Base-by-base conservation (phyloP, 2,888 invertebrate species). In the Xanthia icteritia region DNA sequence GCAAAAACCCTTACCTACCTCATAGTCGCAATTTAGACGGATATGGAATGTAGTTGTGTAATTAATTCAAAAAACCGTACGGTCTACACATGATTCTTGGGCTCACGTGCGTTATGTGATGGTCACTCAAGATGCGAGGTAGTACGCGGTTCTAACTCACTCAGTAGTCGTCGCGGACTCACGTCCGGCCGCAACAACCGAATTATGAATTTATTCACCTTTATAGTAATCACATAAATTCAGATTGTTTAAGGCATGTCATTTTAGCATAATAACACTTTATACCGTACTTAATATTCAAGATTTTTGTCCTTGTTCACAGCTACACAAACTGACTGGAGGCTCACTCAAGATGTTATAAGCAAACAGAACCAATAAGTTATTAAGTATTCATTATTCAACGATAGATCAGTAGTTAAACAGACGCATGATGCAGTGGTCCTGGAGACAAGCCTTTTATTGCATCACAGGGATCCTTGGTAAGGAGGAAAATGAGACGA, bases 391-490 rank as follows among this genome's bases (percentile, higher is more conserved):
- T 48, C 39, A 82, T 61, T 70, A 66, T 67, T 77, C 36, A 56
- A 71, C 73, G 51, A 45, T 70, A 68, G 58, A 73, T 73, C 61
- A 73, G 73, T 75, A 79, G 20, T 39, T 36, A 78, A 74, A 70
- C 42, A 66, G 42, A 58, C 85, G 92, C 84, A 93, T 91, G 92
- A 91, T 91, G 86, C 92, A 90, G 83, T 90, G 89, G 76, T 91
- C 91, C 27, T 92, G 92, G 92, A 92, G 88, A 83, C 90, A 92
- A 76, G 90, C 92, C 31, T 90, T 90, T 20, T 92, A 91, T 73
- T 95, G 95, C 85, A 92, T 93, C 77, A 92, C 93, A 27, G 95
- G 93, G 31, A 85, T 90, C 42, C 89, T 95, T 5, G 92, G 89
- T 60, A 91, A 93, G 77, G 83, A 82, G 11, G 92, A 91, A 76